Conservation (phyloP, 2,888 invertebrate genomes). For the Amphipyra berbera region DNA sequence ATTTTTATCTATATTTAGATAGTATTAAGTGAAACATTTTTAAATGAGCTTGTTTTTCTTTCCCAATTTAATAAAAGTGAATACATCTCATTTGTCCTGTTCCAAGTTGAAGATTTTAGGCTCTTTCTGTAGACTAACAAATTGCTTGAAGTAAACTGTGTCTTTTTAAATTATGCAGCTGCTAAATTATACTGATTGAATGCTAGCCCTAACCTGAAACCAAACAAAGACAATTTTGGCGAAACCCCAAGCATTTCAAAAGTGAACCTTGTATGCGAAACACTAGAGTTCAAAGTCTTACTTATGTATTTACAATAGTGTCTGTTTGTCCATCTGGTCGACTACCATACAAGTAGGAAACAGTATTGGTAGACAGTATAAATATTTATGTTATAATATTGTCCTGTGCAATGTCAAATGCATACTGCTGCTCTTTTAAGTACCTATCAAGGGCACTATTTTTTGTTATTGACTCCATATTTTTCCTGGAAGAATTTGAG, state of each 20-base stretch:
- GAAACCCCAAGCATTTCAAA: slow-evolving; percentile 1
- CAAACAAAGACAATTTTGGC: slow-evolving; percentile 47
- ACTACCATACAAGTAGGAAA: slow-evolving; percentile 39
- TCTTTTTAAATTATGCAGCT: not conserved
- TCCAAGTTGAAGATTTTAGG: too few relatives aligned
- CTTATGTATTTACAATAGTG: slow-evolving; percentile 20
- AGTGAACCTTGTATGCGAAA: slow-evolving; percentile 1
- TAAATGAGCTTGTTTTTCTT: too few relatives aligned
- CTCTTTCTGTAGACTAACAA: not conserved
- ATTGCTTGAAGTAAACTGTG: not conserved
- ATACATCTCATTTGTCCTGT: too few relatives aligned
- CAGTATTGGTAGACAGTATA: slow-evolving; percentile 42
- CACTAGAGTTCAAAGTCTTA: not conserved
- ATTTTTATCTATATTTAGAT: too few relatives aligned
- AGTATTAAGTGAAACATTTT: too few relatives aligned
- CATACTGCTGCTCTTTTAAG: not conserved
- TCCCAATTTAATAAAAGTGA: too few relatives aligned
- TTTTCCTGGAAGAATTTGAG: too few relatives aligned
- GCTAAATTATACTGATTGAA: not conserved
- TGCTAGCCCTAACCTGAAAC: slow-evolving; percentile 37
- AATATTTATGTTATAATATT: slow-evolving; percentile 49
- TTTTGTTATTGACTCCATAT: not conserved
- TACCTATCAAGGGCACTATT: not conserved
- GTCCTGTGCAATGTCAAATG: slow-evolving; percentile 35
- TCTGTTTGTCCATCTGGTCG: slow-evolving; percentile 32